Base-by-base conservation (phyloP, 64 coral and sea anemone genomes). In the Dendrophyllia cribrosa region DNA sequence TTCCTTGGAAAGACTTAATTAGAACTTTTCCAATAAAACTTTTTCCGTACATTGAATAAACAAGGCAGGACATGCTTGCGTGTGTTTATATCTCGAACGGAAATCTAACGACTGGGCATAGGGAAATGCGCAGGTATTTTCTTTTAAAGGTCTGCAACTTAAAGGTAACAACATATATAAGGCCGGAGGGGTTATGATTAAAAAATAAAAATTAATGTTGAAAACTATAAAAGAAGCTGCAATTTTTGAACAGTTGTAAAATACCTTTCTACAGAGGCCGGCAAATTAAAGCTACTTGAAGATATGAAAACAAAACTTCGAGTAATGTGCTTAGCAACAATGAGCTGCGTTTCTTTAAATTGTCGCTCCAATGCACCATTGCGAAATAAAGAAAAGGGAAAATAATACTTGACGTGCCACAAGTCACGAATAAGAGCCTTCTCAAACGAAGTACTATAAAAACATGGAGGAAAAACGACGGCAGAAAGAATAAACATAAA, bases 21-120 rank as follows among this genome's bases (percentile, higher is more conserved):
- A 84, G 80, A 84, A 84, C 61, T 84, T 61, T 84, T 47, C 61
- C 80, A 84, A 84, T 84, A 84, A 84, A 84, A 67, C 61, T 23
- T 43, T 67, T 84, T 52, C 62, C 80, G 60, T 84, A 68, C 47
- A 48, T 34, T 84, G 80, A 84, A 68, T 84, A 84, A 84, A 84
- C 80, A 67, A 50, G 61, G 46, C 44, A 21, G 46, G 45, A 26
- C 64, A 80, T 80, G 15, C 52, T 60, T 62, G n/a, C 12, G n/a
- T 45, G 80, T 67, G 60, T 67, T 84, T 68, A 84, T 21, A 51
- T 23, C 80, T n/a, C 4, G 20, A 23, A 68, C 62, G 45, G 62
- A 84, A 84, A 84, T 84, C 44, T 12, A 48, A 46, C 15, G 16
- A 4, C 10, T 22, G 20, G 12, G 10, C 17, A 50, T 25, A 51